Evolutionary conservation across 2,888 invertebrate genomes (phyloP).

Genomic region (Lasioglossum oenotherae): DNA sequence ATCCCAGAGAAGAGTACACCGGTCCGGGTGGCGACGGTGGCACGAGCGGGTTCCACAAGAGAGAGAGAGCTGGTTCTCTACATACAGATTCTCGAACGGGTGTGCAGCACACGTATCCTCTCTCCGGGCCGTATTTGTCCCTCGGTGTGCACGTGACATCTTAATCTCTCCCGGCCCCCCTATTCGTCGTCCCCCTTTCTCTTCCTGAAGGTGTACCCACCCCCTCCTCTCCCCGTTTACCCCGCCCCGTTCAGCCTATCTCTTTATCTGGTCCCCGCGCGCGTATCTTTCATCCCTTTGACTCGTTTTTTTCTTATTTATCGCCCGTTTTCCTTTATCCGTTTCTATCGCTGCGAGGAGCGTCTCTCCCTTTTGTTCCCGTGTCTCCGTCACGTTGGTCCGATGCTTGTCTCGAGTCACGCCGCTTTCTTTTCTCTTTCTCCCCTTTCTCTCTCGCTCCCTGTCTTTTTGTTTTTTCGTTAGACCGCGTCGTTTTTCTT

Average conservation of each 20-base stretch:
- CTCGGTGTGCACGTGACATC: constrained; percentile 78
- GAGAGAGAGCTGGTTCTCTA: constrained; percentile 46
- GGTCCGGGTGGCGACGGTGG: constrained; percentile 61
- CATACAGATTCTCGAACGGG: constrained; percentile 33
- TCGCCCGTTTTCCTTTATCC: constrained; percentile 32
- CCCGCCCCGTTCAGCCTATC: constrained; percentile 26
- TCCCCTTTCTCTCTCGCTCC: not conserved
- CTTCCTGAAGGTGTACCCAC: not conserved
- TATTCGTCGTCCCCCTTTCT: constrained; percentile 18
- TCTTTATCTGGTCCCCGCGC: constrained; percentile 26
- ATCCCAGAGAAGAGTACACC: constrained; percentile 29
- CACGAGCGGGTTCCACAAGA: constrained; percentile 58
- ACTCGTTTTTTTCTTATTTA: constrained; percentile 44
- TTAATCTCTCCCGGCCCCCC: constrained; percentile 71
- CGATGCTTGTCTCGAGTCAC: constrained; percentile 20
- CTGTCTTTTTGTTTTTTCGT: not conserved
- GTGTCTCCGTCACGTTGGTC: constrained; percentile 4
- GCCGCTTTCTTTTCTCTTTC: constrained; percentile 1
- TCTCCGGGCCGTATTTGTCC: constrained; percentile 68
- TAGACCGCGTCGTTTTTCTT: not conserved
- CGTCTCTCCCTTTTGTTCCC: constrained; percentile 3
- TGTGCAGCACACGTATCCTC: constrained; percentile 60
- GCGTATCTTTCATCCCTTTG: constrained; percentile 40
- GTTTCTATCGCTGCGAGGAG: constrained; percentile 28
- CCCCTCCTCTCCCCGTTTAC: not conserved